These are phyloP conservation scores for Brachionus asplanchnoidis DNA, from an alignment of 1,140 invertebrate species.

Conservation along the genomic window DNA sequence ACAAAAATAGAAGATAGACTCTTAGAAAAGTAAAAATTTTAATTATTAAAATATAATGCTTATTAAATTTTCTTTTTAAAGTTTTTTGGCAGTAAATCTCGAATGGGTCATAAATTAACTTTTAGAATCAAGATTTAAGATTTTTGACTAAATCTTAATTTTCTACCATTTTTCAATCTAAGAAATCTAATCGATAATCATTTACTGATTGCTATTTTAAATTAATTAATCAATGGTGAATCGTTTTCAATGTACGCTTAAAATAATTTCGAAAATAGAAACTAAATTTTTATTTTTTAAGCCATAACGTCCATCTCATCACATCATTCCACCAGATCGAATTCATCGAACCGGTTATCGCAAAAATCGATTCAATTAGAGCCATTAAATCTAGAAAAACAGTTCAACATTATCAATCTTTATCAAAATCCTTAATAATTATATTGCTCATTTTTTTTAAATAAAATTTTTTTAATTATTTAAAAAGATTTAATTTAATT, in stretches of 20 bases:
- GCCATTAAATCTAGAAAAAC: neutral
- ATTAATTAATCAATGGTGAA: neutral
- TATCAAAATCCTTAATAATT: neutral
- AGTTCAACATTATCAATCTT: constrained; percentile 1
- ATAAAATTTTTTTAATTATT: neutral
- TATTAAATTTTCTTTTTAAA: too few species aligned
- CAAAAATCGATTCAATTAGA: constrained; percentile 1
- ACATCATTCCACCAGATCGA: neutral
- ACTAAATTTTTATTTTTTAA: neutral
- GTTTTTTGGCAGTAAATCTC: too few species aligned
- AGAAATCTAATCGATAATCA: neutral
- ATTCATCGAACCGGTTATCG: neutral
- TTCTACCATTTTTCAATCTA: neutral
- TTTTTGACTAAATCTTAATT: neutral
- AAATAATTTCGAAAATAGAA: neutral
- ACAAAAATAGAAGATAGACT: too few species aligned
- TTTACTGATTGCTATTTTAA: neutral
- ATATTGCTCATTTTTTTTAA: neutral
- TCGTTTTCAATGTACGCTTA: neutral
- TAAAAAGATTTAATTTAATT: neutral
- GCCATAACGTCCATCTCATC: neutral
- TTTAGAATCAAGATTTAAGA: neutral
- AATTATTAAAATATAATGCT: too few species aligned
- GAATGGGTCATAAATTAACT: neutral
- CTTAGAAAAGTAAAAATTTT: too few species aligned